Percentiles rank a stretch among this genome's conserved stretches.
phyloP scores from a whole-genome alignment of 2,888 invertebrate genomes.

The Meandrusa payeni region DNA sequence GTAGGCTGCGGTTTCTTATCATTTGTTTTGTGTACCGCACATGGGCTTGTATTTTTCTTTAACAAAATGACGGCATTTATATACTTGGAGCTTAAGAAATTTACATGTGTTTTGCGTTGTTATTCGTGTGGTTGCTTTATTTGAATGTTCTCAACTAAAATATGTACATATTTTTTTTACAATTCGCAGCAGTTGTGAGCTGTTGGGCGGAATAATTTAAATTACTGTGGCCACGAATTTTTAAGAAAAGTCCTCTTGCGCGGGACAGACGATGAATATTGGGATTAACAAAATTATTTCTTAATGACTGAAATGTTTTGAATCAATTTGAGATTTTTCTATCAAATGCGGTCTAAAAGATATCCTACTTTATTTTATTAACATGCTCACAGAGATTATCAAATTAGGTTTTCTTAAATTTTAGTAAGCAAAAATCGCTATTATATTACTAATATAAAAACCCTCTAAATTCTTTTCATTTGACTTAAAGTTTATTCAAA shows the following conservation, averaged over 20 bases:
- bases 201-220: conserved; percentile 24
- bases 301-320: no score
- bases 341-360: no score
- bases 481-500: no score
- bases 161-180: conserved; percentile 23
- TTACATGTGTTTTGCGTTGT: conserved; percentile 16
- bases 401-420: no score
- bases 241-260: background rate
- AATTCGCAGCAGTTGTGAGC: conserved; percentile 21
- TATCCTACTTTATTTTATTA: no score
- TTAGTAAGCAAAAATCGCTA: no score
- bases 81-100: background rate
- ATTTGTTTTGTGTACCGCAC: background rate
- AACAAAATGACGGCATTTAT: background rate
- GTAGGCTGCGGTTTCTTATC: background rate
- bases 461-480: no score
- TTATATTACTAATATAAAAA: no score
- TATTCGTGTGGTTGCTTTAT: conserved; percentile 17
- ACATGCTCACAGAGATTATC: no score
- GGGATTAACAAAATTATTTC: no score
- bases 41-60: background rate
- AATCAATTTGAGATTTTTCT: no score
- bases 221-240: conserved; percentile 2
- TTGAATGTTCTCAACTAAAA: conserved; percentile 19
- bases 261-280: no score